These are phyloP conservation scores for Notarius lentiginosus DNA, from an alignment of 2,113 vertebrate species.

Conservation along the genomic window DNA sequence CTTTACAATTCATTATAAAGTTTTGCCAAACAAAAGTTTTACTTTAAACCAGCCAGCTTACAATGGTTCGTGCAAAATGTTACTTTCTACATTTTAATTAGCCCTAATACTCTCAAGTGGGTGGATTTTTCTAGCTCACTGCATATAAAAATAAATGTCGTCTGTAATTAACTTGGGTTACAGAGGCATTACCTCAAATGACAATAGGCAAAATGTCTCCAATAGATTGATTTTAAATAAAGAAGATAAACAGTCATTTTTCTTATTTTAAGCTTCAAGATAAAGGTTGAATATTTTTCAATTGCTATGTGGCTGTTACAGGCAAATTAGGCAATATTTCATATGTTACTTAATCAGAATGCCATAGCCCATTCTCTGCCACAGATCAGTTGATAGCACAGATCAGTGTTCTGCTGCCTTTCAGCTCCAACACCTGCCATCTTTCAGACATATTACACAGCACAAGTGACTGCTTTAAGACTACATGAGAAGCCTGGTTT, in stretches of 20 bases:
- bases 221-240: background rate
- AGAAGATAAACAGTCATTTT: background rate
- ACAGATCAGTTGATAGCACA: background rate
- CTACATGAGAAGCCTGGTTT: too few species aligned
- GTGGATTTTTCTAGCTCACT: background rate
- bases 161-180: background rate
- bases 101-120: background rate
- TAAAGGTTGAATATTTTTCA: background rate
- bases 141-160: background rate
- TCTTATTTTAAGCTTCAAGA: background rate
- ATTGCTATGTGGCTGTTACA: background rate
- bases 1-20: background rate
- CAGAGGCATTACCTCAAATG: background rate
- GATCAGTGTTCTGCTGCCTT: background rate
- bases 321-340: background rate
- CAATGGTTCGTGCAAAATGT: background rate
- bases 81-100: background rate
- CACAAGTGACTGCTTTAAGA: background rate
- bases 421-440: background rate
- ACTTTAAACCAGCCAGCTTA: background rate
- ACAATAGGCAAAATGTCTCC: background rate
- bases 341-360: background rate
- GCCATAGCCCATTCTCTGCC: background rate
- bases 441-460: too few species aligned
- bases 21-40: background rate